These are phyloP conservation scores for Malurus cyaneus DNA, from an alignment of 2,113 vertebrate genomes.

Conservation along the genomic window DNA sequence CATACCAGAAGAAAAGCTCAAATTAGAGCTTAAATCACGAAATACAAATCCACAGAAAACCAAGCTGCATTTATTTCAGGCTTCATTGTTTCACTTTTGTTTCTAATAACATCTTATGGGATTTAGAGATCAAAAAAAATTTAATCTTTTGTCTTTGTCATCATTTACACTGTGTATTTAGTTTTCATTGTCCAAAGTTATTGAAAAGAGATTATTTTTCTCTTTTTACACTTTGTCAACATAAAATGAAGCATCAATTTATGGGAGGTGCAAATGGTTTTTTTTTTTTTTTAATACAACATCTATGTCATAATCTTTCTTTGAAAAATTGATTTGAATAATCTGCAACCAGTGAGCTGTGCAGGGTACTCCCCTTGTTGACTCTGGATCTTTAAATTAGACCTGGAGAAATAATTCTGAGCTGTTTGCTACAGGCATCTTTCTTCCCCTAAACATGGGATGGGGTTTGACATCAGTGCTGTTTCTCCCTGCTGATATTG, in stretches of 20 bases:
- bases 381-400: background rate
- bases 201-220: background rate
- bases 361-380: background rate
- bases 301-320: background rate
- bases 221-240: background rate
- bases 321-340: background rate
- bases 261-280: background rate
- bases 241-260: background rate
- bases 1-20: background rate
- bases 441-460: background rate
- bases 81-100: slow-evolving; percentile 21
- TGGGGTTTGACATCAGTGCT: background rate
- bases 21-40: slow-evolving; percentile 2
- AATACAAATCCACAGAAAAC: slow-evolving; percentile 4
- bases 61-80: background rate
- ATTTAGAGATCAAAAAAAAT: background rate
- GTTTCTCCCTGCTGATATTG: background rate
- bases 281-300: too few relatives aligned
- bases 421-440: background rate
- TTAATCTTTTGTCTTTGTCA: background rate
- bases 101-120: slow-evolving; percentile 14
- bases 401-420: background rate
- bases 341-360: background rate
- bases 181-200: background rate
- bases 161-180: slow-evolving; percentile 9